Percentiles rank a stretch among this genome's conserved stretches.
Evolutionary conservation across 2,888 invertebrate genomes (phyloP).

Genomic region (Cheilosia soror): DNA sequence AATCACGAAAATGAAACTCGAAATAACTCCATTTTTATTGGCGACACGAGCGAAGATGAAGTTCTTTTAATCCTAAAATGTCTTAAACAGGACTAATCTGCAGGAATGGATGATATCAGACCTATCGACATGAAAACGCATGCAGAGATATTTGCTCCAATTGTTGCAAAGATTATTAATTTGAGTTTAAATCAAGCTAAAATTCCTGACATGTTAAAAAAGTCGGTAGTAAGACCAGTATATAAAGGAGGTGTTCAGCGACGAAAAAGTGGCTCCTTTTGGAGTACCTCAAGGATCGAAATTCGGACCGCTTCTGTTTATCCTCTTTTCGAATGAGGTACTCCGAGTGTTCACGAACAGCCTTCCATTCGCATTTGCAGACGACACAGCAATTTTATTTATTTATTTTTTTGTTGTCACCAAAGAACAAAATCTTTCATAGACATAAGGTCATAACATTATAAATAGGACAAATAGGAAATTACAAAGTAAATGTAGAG

Average conservation of each 20-base stretch:
- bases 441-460: too few species aligned
- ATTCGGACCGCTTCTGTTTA: too few species aligned
- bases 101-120: background rate
- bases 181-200: too few species aligned
- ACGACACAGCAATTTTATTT: background rate
- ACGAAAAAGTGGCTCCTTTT: too few species aligned
- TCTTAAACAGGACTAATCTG: background rate
- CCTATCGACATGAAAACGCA: background rate
- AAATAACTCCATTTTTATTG: background rate
- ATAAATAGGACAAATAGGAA: too few species aligned
- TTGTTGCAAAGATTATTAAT: too few species aligned
- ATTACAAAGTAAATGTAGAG: too few species aligned
- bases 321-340: background rate
- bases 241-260: too few species aligned
- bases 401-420: background rate
- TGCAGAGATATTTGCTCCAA: background rate
- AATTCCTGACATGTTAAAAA: too few species aligned
- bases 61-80: background rate
- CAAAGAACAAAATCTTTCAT: too few species aligned
- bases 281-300: too few species aligned
- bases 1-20: background rate
- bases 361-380: background rate
- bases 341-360: background rate
- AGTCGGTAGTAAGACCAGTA: too few species aligned
- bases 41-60: background rate